Evolutionary conservation across 2,797 vertebrate species (phyloP).

Genomic region (Trichosurus vulpecula): DNA sequence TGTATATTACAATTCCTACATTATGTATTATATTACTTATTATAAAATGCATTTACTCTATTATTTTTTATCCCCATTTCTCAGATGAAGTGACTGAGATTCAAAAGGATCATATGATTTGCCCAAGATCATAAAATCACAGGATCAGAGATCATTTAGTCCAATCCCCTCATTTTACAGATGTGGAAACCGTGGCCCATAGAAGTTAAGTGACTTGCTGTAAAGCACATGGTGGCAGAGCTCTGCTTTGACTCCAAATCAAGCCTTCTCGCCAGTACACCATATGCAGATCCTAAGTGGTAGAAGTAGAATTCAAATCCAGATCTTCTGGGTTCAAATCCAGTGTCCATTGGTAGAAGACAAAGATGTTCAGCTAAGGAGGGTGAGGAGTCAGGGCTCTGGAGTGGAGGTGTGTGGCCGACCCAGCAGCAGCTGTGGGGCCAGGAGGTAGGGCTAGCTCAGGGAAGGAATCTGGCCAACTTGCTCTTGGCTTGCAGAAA

Average conservation of each 20-base stretch:
- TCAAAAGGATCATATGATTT: too few relatives aligned
- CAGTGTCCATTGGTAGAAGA: background rate
- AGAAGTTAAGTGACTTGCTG: background rate
- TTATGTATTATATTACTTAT: too few relatives aligned
- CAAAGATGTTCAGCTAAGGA: background rate
- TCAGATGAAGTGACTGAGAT: too few relatives aligned
- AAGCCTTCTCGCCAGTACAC: background rate
- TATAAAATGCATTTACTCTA: too few relatives aligned
- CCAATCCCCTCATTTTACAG: background rate
- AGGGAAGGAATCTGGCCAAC: background rate
- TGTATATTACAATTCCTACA: too few relatives aligned
- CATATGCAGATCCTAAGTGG: background rate
- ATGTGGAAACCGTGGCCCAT: background rate
- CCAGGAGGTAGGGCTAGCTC: background rate
- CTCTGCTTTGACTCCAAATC: background rate
- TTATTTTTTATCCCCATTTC: background rate
- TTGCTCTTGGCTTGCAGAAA: background rate
- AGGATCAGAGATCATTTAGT: too few relatives aligned
- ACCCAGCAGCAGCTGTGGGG: background rate
- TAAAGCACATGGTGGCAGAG: background rate
- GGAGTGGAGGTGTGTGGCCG: background rate
- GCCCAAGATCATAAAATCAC: too few relatives aligned
- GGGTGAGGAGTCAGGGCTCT: background rate
- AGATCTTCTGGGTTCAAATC: background rate
- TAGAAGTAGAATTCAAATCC: background rate